Conservation (phyloP, 2,888 invertebrate species). For the Caradrina kadenii region DNA sequence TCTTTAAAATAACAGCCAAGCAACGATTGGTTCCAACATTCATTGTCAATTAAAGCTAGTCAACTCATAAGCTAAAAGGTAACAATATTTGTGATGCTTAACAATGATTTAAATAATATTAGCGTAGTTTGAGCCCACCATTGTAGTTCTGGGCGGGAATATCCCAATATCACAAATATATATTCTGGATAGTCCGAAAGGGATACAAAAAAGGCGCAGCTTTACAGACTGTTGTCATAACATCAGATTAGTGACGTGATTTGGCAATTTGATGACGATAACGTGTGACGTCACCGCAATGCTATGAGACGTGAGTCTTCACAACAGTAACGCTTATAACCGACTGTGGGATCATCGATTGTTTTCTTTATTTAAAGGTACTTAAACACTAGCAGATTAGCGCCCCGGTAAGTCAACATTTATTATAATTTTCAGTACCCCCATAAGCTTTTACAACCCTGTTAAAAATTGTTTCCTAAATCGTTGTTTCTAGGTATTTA, state of each 20-base stretch:
- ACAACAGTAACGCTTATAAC: slow-evolving; percentile 44
- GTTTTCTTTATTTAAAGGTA: slow-evolving; percentile 12
- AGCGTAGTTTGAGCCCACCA: slow-evolving; percentile 47
- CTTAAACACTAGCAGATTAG: not conserved
- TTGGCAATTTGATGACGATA: slow-evolving; percentile 54
- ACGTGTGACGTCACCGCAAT: slow-evolving; percentile 37
- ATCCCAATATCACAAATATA: slow-evolving; percentile 42
- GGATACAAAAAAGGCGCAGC: slow-evolving; percentile 46
- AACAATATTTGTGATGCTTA: slow-evolving; percentile 47
- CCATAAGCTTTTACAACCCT: slow-evolving; percentile 30
- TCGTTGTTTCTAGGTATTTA: slow-evolving; percentile 47
- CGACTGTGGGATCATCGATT: slow-evolving; percentile 46
- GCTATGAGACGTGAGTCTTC: slow-evolving; percentile 24
- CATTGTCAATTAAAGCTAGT: slow-evolving; percentile 57
- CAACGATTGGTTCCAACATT: slow-evolving; percentile 35
- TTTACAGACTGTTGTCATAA: slow-evolving; percentile 29
- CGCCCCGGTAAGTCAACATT: slow-evolving; percentile 7
- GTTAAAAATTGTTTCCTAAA: slow-evolving; percentile 19
- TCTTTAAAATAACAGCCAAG: slow-evolving; percentile 36
- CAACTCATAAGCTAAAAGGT: slow-evolving; percentile 51
- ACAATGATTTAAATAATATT: slow-evolving; percentile 17
- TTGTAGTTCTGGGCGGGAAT: slow-evolving; percentile 18
- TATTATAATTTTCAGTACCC: not conserved
- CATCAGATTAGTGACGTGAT: slow-evolving; percentile 46
- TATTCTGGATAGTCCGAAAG: slow-evolving; percentile 57